phyloP scores from a whole-genome alignment of 2,888 invertebrate genomes.

The Drosophila paramelanica region DNA sequence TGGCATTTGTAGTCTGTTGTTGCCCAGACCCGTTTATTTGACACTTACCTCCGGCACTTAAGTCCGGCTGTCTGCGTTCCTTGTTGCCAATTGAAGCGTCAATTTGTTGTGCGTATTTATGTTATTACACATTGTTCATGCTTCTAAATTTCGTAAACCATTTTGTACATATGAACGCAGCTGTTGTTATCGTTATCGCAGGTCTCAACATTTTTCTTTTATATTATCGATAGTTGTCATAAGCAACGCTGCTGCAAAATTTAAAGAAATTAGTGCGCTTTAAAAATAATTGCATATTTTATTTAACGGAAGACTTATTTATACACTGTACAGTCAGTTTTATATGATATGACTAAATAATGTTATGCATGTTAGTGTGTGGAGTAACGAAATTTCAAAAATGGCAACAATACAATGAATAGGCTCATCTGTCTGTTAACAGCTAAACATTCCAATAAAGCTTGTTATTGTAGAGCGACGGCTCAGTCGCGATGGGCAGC shows the following conservation, averaged over 20 bases:
- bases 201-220: not conserved
- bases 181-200: slow-evolving; percentile 31
- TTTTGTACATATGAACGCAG: slow-evolving; percentile 35
- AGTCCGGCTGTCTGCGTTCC: slow-evolving; percentile 19
- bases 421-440: not conserved
- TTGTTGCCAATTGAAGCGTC: slow-evolving; percentile 40
- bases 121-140: slow-evolving; percentile 56
- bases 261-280: not conserved
- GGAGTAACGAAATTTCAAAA: slow-evolving; percentile 20
- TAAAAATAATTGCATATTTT: slow-evolving; percentile 25
- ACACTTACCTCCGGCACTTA: slow-evolving; percentile 42
- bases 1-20: slow-evolving; percentile 19
- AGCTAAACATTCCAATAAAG: slow-evolving; percentile 86
- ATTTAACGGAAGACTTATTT: slow-evolving; percentile 59
- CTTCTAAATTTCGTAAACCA: slow-evolving; percentile 40
- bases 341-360: slow-evolving; percentile 46
- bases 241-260: slow-evolving; percentile 1
- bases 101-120: slow-evolving; percentile 50
- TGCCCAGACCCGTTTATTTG: not conserved
- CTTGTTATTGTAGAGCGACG: slow-evolving; percentile 88
- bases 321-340: slow-evolving; percentile 36
- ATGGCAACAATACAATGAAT: slow-evolving; percentile 57
- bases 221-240: slow-evolving; percentile 21
- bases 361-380: slow-evolving; percentile 18
- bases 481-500: slow-evolving; percentile 91